Evolutionary conservation across 2,113 vertebrate genomes (phyloP).

Genomic region (Alligator mississippiensis): DNA sequence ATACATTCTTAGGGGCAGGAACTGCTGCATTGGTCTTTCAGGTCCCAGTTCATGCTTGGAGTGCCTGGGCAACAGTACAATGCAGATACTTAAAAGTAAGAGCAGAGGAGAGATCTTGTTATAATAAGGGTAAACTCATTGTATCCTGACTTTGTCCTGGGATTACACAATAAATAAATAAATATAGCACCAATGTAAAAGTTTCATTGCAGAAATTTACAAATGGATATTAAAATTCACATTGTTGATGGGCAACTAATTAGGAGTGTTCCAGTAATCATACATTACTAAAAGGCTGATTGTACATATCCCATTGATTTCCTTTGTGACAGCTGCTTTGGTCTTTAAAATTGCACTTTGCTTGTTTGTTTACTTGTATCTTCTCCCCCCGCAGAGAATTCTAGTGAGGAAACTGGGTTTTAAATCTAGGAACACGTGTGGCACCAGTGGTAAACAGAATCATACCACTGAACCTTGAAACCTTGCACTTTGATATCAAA

Average conservation of each 20-base stretch:
- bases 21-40: no score
- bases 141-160: slow-evolving; percentile 6
- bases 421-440: not conserved
- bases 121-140: not conserved
- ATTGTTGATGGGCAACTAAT: slow-evolving; percentile 43
- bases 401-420: not conserved
- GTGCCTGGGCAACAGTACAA: not conserved
- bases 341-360: not conserved
- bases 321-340: slow-evolving; percentile 10
- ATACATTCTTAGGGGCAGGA: not conserved
- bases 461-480: not conserved
- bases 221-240: slow-evolving; percentile 28
- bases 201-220: slow-evolving; percentile 1
- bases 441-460: not conserved
- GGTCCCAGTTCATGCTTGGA: no score
- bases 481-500: not conserved
- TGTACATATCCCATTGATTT: slow-evolving; percentile 21
- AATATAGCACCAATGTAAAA: not conserved
- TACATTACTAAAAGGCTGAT: slow-evolving; percentile 13
- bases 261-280: slow-evolving; percentile 50
- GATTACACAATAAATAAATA: slow-evolving; percentile 11
- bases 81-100: not conserved
- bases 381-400: not conserved
- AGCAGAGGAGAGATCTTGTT: not conserved
- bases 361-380: slow-evolving; percentile 14